Base-by-base conservation (phyloP, 2,113 vertebrate genomes). In the Promerops cafer region DNA sequence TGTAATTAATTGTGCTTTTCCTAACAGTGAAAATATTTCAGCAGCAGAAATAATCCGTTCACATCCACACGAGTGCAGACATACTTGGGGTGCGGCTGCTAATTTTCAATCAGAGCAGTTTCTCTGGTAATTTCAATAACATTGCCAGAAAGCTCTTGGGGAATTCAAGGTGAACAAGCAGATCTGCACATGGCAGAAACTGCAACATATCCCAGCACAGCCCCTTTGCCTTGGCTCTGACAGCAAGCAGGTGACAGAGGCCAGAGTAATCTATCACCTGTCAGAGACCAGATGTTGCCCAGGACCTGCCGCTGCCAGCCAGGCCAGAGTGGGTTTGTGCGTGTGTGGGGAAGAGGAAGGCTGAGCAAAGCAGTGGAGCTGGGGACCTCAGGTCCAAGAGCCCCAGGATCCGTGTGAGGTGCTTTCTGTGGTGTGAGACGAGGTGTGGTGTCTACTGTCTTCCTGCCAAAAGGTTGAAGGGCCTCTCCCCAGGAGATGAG, bases 1-100 rank as follows among this genome's bases (percentile, higher is more conserved):
- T 82, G 65, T 89, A 89, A 96, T 96, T 95, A 96, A 96, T 60
- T 89, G 61, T 79, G 42, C 20, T 83, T 85, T 91, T 94, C 68
- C 44, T 66, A 83, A 27, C 40, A 70, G 47, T 68, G 80, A 49
- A 83, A 86, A 19, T 77, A 70, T 47, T 90, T 59, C 77, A 94
- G 64, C 42, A 87, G 54, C 50, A 83, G 30, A 54, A 49, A 80
- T 72, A 54, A 89, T 83, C 69, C 6, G 1, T 90, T 89, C 92
- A 75, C 35, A 57, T 91, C 74, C 60, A 59, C 21, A 33, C 1
- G 5, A 53, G 11, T 53, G 76, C 64, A 81, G 79, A 68, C 26
- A 18, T 81, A 79, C 83, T 75, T 75, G 92, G 65, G 83, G 56
- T 81, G 39, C 65, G 92, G 86, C 76, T 75, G 77, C 86, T 91